Conservation (phyloP, 1,140 invertebrate species). For the Lepidurus couesii region DNA sequence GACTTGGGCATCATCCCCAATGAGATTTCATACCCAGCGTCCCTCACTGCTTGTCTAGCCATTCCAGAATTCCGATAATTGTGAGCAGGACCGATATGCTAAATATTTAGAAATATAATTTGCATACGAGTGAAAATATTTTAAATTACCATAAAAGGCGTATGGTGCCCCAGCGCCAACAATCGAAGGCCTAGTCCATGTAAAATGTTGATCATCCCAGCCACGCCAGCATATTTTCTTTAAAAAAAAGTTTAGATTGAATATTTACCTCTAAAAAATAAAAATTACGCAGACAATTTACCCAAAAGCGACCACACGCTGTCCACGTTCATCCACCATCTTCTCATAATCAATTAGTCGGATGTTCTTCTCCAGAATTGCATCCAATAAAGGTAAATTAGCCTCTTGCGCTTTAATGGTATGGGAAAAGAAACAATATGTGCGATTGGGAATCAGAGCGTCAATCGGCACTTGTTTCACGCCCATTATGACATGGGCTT, state of each 20-base stretch:
- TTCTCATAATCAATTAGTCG: slow-evolving; percentile 96
- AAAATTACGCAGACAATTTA: not conserved
- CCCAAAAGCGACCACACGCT: slow-evolving; percentile 94
- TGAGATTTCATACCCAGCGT: slow-evolving; percentile 96
- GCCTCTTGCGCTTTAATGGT: slow-evolving; percentile 98
- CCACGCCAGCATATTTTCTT: slow-evolving; percentile 90
- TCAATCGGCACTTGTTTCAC: slow-evolving; percentile 97
- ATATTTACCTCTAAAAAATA: no score
- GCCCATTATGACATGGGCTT: slow-evolving; percentile 91
- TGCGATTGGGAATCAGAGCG: slow-evolving; percentile 86
- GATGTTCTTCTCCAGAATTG: slow-evolving; percentile 92
- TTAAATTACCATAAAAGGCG: slow-evolving; percentile 86
- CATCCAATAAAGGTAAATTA: slow-evolving; percentile 96
- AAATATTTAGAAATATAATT: slow-evolving; percentile 33
- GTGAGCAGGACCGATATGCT: slow-evolving; percentile 96
- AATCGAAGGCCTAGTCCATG: slow-evolving; percentile 91
- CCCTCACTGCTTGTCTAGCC: slow-evolving; percentile 92
- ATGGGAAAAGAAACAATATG: slow-evolving; percentile 98
- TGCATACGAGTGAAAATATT: not conserved
- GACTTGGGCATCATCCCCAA: slow-evolving; percentile 96
- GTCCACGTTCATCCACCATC: slow-evolving; percentile 79
- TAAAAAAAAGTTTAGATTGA: not conserved
- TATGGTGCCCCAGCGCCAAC: slow-evolving; percentile 94
- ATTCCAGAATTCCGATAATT: slow-evolving; percentile 97
- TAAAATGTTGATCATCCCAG: slow-evolving; percentile 97